Conservation (phyloP, 2,113 vertebrate species). For the Ramphastos sulfuratus region DNA sequence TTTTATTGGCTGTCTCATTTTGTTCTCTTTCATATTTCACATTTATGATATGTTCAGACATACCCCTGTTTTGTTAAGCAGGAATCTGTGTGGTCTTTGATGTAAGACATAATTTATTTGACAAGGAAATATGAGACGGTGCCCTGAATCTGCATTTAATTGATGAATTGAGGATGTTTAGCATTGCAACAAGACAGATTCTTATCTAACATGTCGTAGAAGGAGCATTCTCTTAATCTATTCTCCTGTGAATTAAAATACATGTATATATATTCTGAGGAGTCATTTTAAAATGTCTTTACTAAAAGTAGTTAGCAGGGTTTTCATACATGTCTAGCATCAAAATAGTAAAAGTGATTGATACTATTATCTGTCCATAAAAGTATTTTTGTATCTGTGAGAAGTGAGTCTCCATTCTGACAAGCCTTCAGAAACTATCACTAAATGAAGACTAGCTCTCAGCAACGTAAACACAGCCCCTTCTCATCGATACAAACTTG, state of each 20-base stretch:
- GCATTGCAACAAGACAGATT: conserved; percentile 79
- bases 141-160: conserved; percentile 86
- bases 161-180: conserved; percentile 84
- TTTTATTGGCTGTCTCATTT: conserved; percentile 94
- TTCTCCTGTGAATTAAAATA: conserved; percentile 72
- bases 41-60: conserved; percentile 88
- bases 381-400: conserved; percentile 53
- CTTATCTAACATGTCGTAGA: conserved; percentile 51
- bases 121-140: conserved; percentile 84
- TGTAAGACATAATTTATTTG: conserved; percentile 90
- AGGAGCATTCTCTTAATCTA: conserved; percentile 76
- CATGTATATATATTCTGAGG: conserved; percentile 43
- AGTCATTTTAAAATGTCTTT: conserved; percentile 47
- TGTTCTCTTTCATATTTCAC: conserved; percentile 90
- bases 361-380: conserved; percentile 67
- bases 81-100: conserved; percentile 88
- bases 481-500: conserved; percentile 45
- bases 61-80: conserved; percentile 86
- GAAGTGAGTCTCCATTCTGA: conserved; percentile 41
- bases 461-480: conserved; percentile 13
- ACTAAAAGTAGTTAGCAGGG: conserved; percentile 43
- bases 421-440: conserved; percentile 41
- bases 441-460: conserved; percentile 44
- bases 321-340: conserved; percentile 56
- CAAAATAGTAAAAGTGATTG: conserved; percentile 66